Base-by-base conservation (phyloP, 1,140 invertebrate genomes). In the Hycleus phaleratus region DNA sequence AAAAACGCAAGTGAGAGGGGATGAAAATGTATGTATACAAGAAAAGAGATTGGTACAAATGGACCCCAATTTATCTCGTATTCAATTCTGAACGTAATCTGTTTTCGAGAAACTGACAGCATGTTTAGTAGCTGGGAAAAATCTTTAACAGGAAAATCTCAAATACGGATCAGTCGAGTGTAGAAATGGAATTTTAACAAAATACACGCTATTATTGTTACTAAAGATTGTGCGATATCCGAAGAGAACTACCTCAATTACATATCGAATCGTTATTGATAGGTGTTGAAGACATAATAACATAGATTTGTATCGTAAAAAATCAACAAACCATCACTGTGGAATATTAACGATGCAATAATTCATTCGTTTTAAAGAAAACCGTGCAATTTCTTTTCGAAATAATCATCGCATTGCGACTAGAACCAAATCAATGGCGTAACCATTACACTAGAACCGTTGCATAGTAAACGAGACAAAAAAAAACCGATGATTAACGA, bases 41-140 rank as follows among this genome's bases (percentile, higher is more conserved):
- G 32, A 32, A 32, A 32, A 32, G 38, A 26, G 49, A 52, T 52
- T 52, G 42, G 58, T 65, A 65, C 63, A 65, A 65, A 65, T 63
- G 59, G 56, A 49, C 46, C 50, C 52, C 55, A 63, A 65, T 65
- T 65, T 65, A 65, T 65, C 63, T 65, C 63, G 56, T 57, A 65
- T 65, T 65, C 63, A 65, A 65, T 63, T 60, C 61, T 59, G 58
- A 60, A 65, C 58, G 58, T 65, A 65, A 65, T 65, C 63, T 63
- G 63, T 32, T 65, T 65, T 63, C 53, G 54, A 49, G 60, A 62
- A 65, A 59, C 60, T 62, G 60, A 62, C 61, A 63, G 59, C 58
- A 55, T 54, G 63, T 61, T 32, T 32, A 32, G 32, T 32, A 32
- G 32, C 32, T 32, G 7, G 32, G 32, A 32, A 32, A 18, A 32